Base-by-base conservation (phyloP, 1,140 invertebrate species). In the Oppia nitens region DNA sequence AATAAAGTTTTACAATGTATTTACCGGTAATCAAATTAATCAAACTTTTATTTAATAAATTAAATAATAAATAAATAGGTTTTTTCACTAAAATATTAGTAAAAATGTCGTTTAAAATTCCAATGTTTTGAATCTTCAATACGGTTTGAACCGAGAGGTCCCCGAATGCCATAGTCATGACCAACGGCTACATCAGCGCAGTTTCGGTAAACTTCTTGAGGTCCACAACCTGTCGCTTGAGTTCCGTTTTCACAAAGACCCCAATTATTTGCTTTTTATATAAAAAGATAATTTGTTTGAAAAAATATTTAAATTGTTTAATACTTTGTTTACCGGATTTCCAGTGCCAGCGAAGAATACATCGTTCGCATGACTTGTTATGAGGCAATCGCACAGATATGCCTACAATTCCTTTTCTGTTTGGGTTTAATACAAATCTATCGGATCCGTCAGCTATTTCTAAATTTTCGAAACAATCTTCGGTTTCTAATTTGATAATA, bases 181-280 rank as follows among this genome's bases (percentile, higher is more conserved):
- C 11, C 47, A 14, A 85, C 81, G 11, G 73, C 64, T 49, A 85
- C 74, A 68, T 85, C 83, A 2, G 81, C 77, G 65, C 83, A 85
- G 57, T 77, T 76, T 55, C 78, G 70, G 65, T 83, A 84, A 3
- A 73, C 77, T 69, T 84, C 83, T 64, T 83, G 81, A 1, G 72
- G 67, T 20, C 80, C 81, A 63, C 80, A 83, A 2, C 80, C 80
- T 14, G 77, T 24, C 20, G 29, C 45, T 14, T 28, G 12, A 21
- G 21, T 24, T 3, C 66, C 66, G 55, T 64, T 54, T 28, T 53
- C 55, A 59, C 65, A 67, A 17, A 29, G 26, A 1, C 66, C 66
- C 66, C 66, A 67, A 28, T 66, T 67, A 48, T 67, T 67, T 27
- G 58, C 66, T 67, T 12, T n/a, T 59, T 28, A 14, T 3, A 21